Base-by-base conservation (phyloP, 2,888 invertebrate species). In the Nemapogon koenigi region DNA sequence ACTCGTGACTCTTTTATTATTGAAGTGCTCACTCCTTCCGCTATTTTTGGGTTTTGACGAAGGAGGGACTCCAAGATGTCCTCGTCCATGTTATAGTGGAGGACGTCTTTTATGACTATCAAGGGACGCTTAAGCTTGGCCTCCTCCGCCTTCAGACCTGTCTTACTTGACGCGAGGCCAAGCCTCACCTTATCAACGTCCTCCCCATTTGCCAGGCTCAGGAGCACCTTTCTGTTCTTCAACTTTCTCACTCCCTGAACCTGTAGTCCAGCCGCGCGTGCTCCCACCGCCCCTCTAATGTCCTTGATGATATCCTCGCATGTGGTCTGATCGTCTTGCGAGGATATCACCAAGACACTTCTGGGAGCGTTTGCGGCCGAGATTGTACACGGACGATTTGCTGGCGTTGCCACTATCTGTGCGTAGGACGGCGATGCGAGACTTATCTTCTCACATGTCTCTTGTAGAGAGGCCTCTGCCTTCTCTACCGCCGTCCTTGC, bases 61-160 rank as follows among this genome's bases (percentile, higher is more conserved):
- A n/a, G 16, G 2, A 41, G 17, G 3, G 38, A 32, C 3, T 22
- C 11, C 1, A 35, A 3, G 18, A 41, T 18, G 3, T 41, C 38
- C 10, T 38, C 41, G 13, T 41, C 31, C 1, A 30, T 41, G 19
- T 38, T 35, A 28, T 28, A 31, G 10, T 6, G n/a, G 4, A 46
- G 19, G 6, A 47, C 41, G 17, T 43, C 39, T 15, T 16, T 42
- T 0, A 47, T 17, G 0, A 44, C 18, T 4, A 47, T 2, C 0
- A 46, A 19, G 1, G 47, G 49, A 31, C 45, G 35, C 13, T 43
- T 46, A 28, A 46, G 46, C n/a, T 37, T 36, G 1, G 42, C 18
- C 3, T 44, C 43, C 27, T 45, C 38, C 0, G 43, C 44, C 3
- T 13, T 17, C 3, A 47, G 37, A 8, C 37, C 7, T 3, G 18